These are phyloP conservation scores for zebrafish (Danio rerio) DNA, from an alignment of 2,113 vertebrate genomes.

Conservation along the genomic window GRCz12tu NC_133176.1:17429501-17430000, in stretches of 20 bases:
- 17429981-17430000: neutral
- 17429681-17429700: neutral
- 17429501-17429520: too few relatives aligned
- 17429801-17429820: constrained; percentile 8
- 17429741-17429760: neutral
- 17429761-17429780: neutral
- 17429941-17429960: neutral
- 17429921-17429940: neutral
- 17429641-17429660: too few relatives aligned
- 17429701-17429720: neutral
- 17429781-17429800: neutral
- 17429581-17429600: neutral
- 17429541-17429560: neutral
- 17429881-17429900: neutral
- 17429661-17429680: neutral
- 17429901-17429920: constrained; percentile 18
- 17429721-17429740: neutral
- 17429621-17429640: neutral
- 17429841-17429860: neutral
- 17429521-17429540: too few relatives aligned
- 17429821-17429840: constrained; percentile 11
- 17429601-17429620: neutral
- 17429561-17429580: neutral
- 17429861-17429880: neutral
- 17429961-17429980: neutral